Evolutionary conservation across 1,140 invertebrate genomes (phyloP), one percentile per base, ranked within the genome.

Genomic region (Uloborus diversus): DNA sequence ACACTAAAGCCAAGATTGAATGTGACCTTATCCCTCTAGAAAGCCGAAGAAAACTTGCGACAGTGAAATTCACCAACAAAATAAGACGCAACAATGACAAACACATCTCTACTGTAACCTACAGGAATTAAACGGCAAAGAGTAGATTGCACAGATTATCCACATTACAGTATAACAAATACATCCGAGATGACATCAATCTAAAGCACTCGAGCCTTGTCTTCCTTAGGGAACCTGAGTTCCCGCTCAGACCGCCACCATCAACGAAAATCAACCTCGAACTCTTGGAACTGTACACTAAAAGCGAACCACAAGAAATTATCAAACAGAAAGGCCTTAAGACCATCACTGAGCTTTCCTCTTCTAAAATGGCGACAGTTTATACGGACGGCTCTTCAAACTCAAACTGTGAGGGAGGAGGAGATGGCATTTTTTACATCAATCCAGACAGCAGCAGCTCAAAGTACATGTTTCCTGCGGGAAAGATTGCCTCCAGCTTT

Each of bases 331-430:
- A 64, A 17, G 17, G 61, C 28, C 4, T 64, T 14, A 20, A 64
- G n/a, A 17, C 32, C 14, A 64, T 37, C 1, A 13, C 4, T 5
- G 42, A 35, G 30, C 30, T 64, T 3, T 0, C 11, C 2, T 20
- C 7, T 30, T 20, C 13, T 42, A 37, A 3, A 42, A 1, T 0
- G n/a, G n/a, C n/a, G n/a, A n/a, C n/a, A n/a, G n/a, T n/a, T n/a
- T n/a, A n/a, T n/a, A n/a, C n/a, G n/a, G 61, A 64, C n/a, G 3
- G 33, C 14, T 64, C 61, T 42, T 64, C 61, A 14, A 14, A 64
- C 2, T 5, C 32, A 37, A 9, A 4, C 1, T 13, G 4, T 27
- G 11, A 37, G 17, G 27, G n/a, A 64, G 33, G 59, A 14, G 25
- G 3, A 30, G 11, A 9, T n/a, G 17, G 61, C 4, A 64, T 25